Percentiles rank a stretch among this genome's conserved stretches.
Conservation (phyloP, 2,888 invertebrate genomes). For the Agelastica alni region DNA sequence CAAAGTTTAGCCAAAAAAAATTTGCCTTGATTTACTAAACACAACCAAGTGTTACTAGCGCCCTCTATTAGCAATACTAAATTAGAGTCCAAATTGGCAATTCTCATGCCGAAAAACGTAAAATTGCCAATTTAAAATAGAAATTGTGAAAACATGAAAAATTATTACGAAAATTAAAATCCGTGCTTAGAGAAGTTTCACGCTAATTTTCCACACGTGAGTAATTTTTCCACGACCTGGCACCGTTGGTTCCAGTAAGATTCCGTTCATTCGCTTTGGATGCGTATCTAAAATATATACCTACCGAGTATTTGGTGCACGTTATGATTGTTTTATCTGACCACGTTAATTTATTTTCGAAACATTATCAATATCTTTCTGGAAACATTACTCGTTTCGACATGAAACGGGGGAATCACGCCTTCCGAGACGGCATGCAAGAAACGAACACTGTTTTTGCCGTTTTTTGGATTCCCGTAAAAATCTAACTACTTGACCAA, state of each 20-base stretch:
- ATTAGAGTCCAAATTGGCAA: no score
- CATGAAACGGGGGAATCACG: slow-evolving; percentile 35
- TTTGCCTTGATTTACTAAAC: no score
- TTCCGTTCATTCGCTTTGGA: slow-evolving; percentile 8
- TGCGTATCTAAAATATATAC: slow-evolving; percentile 1
- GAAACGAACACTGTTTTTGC: slow-evolving; percentile 2
- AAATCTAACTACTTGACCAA: no score
- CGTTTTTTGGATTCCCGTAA: no score
- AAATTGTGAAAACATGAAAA: no score
- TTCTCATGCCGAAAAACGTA: no score
- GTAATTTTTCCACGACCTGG: slow-evolving; percentile 9
- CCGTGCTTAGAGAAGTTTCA: no score
- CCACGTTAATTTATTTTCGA: slow-evolving; percentile 42
- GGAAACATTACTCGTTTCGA: slow-evolving; percentile 29
- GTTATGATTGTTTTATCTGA: slow-evolving; percentile 37
- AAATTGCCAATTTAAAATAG: no score
- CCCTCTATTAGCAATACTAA: no score
- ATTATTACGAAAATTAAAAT: no score
- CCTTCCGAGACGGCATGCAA: slow-evolving; percentile 33
- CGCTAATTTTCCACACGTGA: slow-evolving; percentile 5
- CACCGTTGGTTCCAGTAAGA: slow-evolving; percentile 4
- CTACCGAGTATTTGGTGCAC: slow-evolving; percentile 19
- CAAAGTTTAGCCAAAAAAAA: no score
- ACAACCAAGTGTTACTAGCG: no score
- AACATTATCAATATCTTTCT: slow-evolving; percentile 25